Base-by-base conservation (phyloP, 2,888 invertebrate genomes). In the Seira ritae region DNA sequence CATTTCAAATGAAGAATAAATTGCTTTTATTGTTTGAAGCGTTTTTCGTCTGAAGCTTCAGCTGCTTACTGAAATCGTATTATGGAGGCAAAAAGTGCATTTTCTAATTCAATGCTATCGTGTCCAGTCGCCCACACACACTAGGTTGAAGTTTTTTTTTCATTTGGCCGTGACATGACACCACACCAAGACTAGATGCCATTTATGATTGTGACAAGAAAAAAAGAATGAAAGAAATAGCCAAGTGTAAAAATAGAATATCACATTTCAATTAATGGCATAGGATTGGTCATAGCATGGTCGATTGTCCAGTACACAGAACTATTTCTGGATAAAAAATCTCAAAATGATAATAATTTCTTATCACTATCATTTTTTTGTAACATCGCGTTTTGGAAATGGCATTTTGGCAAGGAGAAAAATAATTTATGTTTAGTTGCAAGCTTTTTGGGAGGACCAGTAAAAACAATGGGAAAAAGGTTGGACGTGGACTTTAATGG, bases 221-320 rank as follows among this genome's bases (percentile, higher is more conserved):
- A 31, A 31, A 55, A 31, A 31, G 8, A 55, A 55, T 8, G 55
- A 15, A 55, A 55, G 3, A 55, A 55, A 55, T n/a, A 42, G 15
- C 17, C 55, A 17, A 55, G 55, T 8, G 15, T 55, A 55, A 55
- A 55, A 55, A 55, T 55, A 55, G 55, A 55, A 55, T 55, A 55
- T 55, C 55, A 55, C 55, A 55, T 55, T 55, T 55, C 55, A 55
- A 55, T 55, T 55, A 55, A 55, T 55, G 55, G 55, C 15, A 55
- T 55, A 55, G 55, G 55, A 55, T 55, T 55, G 55, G 55, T 55
- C 55, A 55, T 31, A n/a, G n/a, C n/a, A n/a, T n/a, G n/a, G n/a
- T n/a, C n/a, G 31, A 31, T 31, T 8, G 8, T 31, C 2, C 8
- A 31, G 31, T 8, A 31, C 55, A 8, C 2, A 55, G 12, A 55